These are phyloP conservation scores for Tricholauxania praeusta DNA, from an alignment of 2,888 invertebrate genomes.

Conservation along the genomic window DNA sequence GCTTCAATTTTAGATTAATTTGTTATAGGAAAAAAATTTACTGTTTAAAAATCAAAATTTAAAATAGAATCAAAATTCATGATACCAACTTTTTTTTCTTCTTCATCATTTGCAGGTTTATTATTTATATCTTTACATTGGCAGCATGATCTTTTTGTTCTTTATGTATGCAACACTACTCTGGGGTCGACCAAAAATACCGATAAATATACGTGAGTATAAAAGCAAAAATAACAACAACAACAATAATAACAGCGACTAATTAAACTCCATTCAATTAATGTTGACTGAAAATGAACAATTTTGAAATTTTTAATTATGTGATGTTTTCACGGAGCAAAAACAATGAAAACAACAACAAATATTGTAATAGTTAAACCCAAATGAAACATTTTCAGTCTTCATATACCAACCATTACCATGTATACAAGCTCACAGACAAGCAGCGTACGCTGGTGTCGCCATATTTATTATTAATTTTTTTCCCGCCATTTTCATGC, in stretches of 20 bases:
- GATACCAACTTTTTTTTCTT: not conserved
- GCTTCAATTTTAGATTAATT: too few species aligned
- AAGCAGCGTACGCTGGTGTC: too few species aligned
- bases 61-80: too few species aligned
- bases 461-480: not conserved
- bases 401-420: too few species aligned
- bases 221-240: conserved; percentile 12
- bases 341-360: not conserved
- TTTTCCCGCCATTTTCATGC: not conserved
- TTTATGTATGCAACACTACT: conserved; percentile 87
- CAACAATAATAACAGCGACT: conserved; percentile 6
- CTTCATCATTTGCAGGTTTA: conserved; percentile 73
- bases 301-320: conserved; percentile 19
- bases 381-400: conserved; percentile 16
- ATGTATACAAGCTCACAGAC: too few species aligned
- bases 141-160: conserved; percentile 85
- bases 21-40: too few species aligned
- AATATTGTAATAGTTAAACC: conserved; percentile 1
- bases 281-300: conserved; percentile 2
- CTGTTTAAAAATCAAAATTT: too few species aligned
- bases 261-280: not conserved
- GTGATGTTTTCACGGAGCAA: conserved; percentile 1
- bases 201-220: conserved; percentile 71
- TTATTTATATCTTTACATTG: conserved; percentile 88
- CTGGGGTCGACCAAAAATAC: conserved; percentile 73